Conservation (phyloP, 2,888 invertebrate species). For the Syrista parreyssii region DNA sequence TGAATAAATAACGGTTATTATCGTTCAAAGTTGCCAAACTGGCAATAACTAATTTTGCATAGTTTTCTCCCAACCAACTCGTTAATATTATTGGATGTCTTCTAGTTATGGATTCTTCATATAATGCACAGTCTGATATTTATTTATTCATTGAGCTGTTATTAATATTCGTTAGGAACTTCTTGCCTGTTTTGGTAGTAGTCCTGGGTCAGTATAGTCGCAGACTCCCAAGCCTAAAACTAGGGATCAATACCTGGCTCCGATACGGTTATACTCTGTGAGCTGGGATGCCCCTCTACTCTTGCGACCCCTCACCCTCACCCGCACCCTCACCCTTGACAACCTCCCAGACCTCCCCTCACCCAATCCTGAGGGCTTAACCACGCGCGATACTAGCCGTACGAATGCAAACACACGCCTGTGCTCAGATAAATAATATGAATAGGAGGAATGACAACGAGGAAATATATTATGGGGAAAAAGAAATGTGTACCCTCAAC, state of each 20-base stretch:
- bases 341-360: neutral
- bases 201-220: neutral
- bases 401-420: neutral
- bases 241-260: conserved; percentile 34
- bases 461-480: neutral
- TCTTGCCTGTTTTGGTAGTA: neutral
- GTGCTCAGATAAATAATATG: neutral
- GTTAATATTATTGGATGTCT: neutral
- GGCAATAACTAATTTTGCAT: neutral
- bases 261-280: conserved; percentile 17
- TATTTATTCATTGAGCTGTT: neutral
- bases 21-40: neutral
- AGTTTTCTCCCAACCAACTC: neutral
- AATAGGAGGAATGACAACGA: neutral
- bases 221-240: conserved; percentile 26
- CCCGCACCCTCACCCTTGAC: neutral
- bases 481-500: neutral
- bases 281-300: neutral
- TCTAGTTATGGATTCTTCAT: neutral
- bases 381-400: neutral
- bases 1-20: neutral
- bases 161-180: neutral
- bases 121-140: neutral
- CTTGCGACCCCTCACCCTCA: neutral
- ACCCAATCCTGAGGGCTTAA: neutral